Percentiles rank a stretch among this genome's conserved stretches.
Evolutionary conservation across 2,797 vertebrate genomes (phyloP).

Genomic region (Phylloscopus collybita): DNA sequence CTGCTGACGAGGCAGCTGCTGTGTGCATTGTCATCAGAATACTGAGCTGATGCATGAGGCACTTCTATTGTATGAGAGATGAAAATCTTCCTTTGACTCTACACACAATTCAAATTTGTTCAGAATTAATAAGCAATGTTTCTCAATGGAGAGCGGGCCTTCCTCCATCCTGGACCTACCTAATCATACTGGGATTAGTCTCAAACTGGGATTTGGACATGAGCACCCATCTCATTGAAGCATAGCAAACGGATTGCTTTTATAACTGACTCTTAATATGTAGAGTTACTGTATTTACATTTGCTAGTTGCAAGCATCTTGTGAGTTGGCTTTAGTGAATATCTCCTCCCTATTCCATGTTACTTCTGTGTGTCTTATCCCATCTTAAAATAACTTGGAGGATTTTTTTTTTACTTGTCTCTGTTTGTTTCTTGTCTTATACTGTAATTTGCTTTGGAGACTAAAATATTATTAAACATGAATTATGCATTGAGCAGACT

Average conservation of each 20-base stretch:
- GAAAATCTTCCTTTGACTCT: constrained; percentile 4
- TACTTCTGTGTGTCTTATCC: not conserved
- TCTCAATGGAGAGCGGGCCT: not conserved
- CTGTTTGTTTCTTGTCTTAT: constrained; percentile 39
- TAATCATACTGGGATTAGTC: not conserved
- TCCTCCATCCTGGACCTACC: not conserved
- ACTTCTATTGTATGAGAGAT: not conserved
- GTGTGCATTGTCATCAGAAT: constrained; percentile 17
- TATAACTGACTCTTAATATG: not conserved
- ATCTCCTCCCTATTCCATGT: not conserved
- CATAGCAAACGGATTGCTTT: not conserved
- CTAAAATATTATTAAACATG: constrained; percentile 58
- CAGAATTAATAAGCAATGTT: not conserved
- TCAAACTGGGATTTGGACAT: not conserved
- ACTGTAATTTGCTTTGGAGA: constrained; percentile 34
- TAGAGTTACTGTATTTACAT: not conserved
- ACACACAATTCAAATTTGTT: not conserved
- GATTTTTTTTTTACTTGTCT: not conserved
- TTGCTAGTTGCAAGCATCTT: not conserved
- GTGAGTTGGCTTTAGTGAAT: not conserved
- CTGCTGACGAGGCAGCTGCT: not conserved
- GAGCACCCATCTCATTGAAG: not conserved
- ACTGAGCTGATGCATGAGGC: not conserved
- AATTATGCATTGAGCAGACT: constrained; percentile 62
- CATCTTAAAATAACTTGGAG: not conserved